Evolutionary conservation across 1,140 invertebrate genomes (phyloP), one percentile per base, ranked within the genome.

Genomic region (Goniozus legneri): DNA sequence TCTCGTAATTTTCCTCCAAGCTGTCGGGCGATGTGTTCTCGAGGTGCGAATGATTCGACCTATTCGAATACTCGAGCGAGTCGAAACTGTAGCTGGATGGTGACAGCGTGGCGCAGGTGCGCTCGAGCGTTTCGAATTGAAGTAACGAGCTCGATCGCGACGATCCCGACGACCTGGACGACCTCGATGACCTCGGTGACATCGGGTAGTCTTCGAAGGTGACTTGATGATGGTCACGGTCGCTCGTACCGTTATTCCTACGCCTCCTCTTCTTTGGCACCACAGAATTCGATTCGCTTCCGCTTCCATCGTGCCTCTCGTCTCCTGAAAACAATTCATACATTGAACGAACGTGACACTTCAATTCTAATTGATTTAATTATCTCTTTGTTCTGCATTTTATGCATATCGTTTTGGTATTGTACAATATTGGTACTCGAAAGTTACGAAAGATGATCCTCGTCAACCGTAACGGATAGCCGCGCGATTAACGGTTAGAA

Each of bases 81-180:
- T 83, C 80, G 54, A 78, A 79, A 42, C 79, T 80, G 52, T 79
- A 79, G 34, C 75, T 71, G 21, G 77, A 79, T 1, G 79, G 79
- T 7, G 80, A 79, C 3, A 75, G 43, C 0, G 73, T 74, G 47
- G 79, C 79, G 59, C 83, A 87, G 27, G 84, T 85, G 50, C 83
- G 79, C 58, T 88, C 86, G 38, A 91, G 71, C 0, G 82, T 87
- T 67, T 91, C 88, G 65, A 91, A 91, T 66, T 90, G 88, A 18
- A 89, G 75, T 19, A 91, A 74, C 42, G 86, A 89, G 31, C 85
- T 87, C 18, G 87, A 88, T 35, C 88, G 79, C 65, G 58, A 68
- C 1, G 61, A 66, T 16, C 47, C 45, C 6, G 64, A 65, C 0
- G 67, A 64, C 32, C 62, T 65, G 47, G 65, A 67, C 15, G 57